Evolutionary conservation across 2,888 invertebrate genomes (phyloP).

Genomic region (Cephalotes varians): DNA sequence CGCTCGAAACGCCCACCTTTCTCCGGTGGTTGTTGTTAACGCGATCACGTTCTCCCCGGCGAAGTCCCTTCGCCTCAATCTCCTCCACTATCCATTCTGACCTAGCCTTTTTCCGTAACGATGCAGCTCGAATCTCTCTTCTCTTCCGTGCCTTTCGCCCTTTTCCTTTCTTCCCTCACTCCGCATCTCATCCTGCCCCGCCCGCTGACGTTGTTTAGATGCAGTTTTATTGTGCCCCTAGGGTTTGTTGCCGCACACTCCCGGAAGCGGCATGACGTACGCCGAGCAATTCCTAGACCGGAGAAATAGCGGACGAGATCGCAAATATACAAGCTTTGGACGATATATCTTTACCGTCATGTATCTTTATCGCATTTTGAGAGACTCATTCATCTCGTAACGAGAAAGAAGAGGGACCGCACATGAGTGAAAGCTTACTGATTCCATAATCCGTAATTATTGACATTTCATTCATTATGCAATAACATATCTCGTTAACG

Average conservation of each 20-base stretch:
- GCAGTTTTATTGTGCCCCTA: constrained; percentile 72
- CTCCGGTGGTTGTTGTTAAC: constrained; percentile 78
- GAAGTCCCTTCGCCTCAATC: constrained; percentile 58
- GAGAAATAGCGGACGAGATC: constrained; percentile 72
- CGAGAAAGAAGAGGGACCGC: background rate
- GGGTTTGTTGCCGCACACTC: constrained; percentile 56
- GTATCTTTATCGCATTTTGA: constrained; percentile 65
- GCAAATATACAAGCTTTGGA: constrained; percentile 66
- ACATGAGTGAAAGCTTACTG: too few relatives aligned
- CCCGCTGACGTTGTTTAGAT: constrained; percentile 68
- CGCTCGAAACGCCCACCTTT: constrained; percentile 76
- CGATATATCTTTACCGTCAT: constrained; percentile 65
- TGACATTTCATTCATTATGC: background rate
- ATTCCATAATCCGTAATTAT: background rate
- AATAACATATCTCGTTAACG: too few relatives aligned
- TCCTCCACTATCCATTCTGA: constrained; percentile 50
- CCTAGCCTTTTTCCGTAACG: constrained; percentile 75
- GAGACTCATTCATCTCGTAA: constrained; percentile 18
- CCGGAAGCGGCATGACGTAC: constrained; percentile 65
- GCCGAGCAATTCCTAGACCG: constrained; percentile 63
- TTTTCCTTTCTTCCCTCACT: constrained; percentile 3
- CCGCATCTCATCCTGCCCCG: background rate
- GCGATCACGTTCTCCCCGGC: constrained; percentile 78
- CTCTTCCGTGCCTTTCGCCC: constrained; percentile 6
- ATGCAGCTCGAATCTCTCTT: constrained; percentile 61